A percentile compares a stretch with the other conserved stretches of the same genome.
Conservation (phyloP, 37 sponge, comb jelly and placozoan genomes). For the Halichondria panicea region DNA sequence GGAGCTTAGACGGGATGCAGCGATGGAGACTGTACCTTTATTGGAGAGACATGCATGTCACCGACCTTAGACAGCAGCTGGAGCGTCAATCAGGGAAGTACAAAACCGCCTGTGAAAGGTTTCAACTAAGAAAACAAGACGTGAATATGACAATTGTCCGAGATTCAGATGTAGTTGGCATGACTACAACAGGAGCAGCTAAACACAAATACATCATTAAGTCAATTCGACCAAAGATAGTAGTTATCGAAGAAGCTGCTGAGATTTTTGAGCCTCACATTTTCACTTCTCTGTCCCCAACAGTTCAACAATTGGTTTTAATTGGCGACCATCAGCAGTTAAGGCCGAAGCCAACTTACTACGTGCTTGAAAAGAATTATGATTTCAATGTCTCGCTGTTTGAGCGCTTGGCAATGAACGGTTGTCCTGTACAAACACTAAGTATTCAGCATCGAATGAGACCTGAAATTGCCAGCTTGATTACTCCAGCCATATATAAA, state of each 20-base stretch:
- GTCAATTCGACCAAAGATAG: slow-evolving; percentile 73
- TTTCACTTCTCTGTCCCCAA: slow-evolving; percentile 78
- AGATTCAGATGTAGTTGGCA: slow-evolving; percentile 80
- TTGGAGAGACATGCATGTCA: slow-evolving; percentile 44
- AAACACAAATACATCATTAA: slow-evolving; percentile 69
- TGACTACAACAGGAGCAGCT: slow-evolving; percentile 96
- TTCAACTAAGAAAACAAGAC: slow-evolving; percentile 28
- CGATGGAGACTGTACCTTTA: slow-evolving; percentile 70
- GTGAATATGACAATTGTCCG: slow-evolving; percentile 33
- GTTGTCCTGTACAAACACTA: slow-evolving; percentile 58
- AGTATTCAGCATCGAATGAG: slow-evolving; percentile 86
- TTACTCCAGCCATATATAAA: slow-evolving; percentile 74
- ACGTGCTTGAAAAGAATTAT: slow-evolving; percentile 67
- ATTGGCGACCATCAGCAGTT: slow-evolving; percentile 98
- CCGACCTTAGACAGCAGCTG: not conserved
- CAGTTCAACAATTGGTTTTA: slow-evolving; percentile 84
- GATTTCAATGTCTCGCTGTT: slow-evolving; percentile 85
- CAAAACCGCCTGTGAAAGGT: slow-evolving; percentile 17
- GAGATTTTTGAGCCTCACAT: slow-evolving; percentile 94
- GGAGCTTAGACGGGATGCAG: slow-evolving; percentile 14
- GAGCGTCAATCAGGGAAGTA: slow-evolving; percentile 28
- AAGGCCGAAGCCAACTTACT: slow-evolving; percentile 73
- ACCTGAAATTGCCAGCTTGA: slow-evolving; percentile 79
- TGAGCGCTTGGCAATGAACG: slow-evolving; percentile 67
- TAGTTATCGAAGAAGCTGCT: slow-evolving; percentile 97